A percentile compares a stretch with the other conserved stretches of the same genome.
phyloP scores from a whole-genome alignment of 2,113 vertebrate genomes.

The Carettochelys insculpta region DNA sequence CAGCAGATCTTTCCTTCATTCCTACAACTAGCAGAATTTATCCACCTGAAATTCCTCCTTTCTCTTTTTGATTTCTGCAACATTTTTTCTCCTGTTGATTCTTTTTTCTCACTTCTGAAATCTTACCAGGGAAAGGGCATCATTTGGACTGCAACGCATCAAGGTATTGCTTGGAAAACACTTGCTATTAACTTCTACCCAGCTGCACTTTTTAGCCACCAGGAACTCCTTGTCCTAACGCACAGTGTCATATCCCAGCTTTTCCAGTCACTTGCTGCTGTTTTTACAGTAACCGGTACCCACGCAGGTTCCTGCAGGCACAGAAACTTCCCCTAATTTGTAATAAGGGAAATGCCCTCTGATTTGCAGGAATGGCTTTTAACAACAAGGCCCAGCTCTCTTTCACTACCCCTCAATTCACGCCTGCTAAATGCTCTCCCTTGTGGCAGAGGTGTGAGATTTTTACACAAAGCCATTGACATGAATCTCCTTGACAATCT shows the following conservation, averaged over 20 bases:
- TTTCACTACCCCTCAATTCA: constrained; percentile 20
- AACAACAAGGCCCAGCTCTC: not conserved
- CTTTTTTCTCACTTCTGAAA: not conserved
- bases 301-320: not conserved
- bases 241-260: not conserved
- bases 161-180: not conserved
- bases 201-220: not conserved
- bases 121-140: not conserved
- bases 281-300: not conserved
- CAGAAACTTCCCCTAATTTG: constrained; percentile 3
- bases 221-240: not conserved
- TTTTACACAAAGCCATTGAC: constrained; percentile 24
- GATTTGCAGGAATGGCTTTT: constrained; percentile 7
- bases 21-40: not conserved
- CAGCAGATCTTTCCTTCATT: not conserved
- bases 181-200: not conserved
- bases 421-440: constrained; percentile 39
- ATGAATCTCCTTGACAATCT: not conserved
- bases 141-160: not conserved
- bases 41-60: not conserved
- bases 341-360: not conserved
- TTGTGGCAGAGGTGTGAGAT: constrained; percentile 22
- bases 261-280: not conserved
- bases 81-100: not conserved
- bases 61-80: not conserved